Evolutionary conservation across 92 coral and sea anemone genomes (phyloP), one percentile per base, ranked within the genome.

Genomic region (Actinernus sp.): DNA sequence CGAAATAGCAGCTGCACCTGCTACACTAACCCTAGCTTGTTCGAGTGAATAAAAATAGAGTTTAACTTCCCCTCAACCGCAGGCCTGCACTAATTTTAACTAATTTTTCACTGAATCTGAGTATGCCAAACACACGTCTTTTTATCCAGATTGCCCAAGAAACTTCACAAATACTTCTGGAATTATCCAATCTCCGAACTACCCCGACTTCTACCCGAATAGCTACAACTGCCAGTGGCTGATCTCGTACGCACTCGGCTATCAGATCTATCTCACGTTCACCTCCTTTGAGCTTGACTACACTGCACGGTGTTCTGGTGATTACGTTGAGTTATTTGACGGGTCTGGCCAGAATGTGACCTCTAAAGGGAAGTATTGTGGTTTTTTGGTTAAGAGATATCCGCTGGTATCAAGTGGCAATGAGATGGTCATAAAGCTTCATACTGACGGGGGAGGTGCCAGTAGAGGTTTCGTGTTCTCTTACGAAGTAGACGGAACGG

Each of bases 161-260:
- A 76, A 72, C 23, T 57, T 81, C 48, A 56, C 82, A 5, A 65
- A 64, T 68, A 16, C 82, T 29, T 30, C 73, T 0, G 88, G 88
- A 29, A 57, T 52, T 32, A 55, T 81, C 40, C 52, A 68, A 46
- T 81, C 88, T 14, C 88, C 88, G 33, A 81, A 81, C 71, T 81
- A 81, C 31, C 82, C 88, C 16, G 88, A 81, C 76, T 81, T 76
- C 46, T 81, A 81, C 68, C 88, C 88, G 29, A 65, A 65, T 31
- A 64, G 55, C 57, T 81, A 64, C 76, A 39, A 81, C 31, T 81
- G 88, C 34, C 67, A 56, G 3, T 81, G 88, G 88, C 61, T 63
- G 61, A 81, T 81, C 16, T 47, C 76, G 63, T 61, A 68, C 45
- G 64, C 31, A 9, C 82, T 39, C 23, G 88, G 88, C 0, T 81